Percentiles rank a stretch among this genome's conserved stretches.
Conservation (phyloP, 1,140 invertebrate genomes). For the Pseudomyrmex cubaensis region DNA sequence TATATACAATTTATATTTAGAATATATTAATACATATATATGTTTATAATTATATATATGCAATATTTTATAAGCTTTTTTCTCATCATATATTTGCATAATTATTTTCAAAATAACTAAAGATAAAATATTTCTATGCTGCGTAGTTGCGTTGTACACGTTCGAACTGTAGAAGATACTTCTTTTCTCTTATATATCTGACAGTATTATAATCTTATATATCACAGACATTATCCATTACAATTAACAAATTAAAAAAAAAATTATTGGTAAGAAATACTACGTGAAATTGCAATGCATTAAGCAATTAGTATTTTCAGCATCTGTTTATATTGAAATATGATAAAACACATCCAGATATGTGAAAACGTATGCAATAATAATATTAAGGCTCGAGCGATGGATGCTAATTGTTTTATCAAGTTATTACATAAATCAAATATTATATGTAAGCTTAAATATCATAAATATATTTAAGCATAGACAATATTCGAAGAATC, state of each 20-base stretch:
- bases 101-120: conserved; percentile 41
- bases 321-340: background rate
- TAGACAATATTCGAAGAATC: no score
- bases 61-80: conserved; percentile 11
- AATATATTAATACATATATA: no score
- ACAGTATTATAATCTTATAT: no score
- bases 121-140: background rate
- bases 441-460: background rate
- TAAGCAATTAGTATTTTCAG: conserved; percentile 7
- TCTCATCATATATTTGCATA: conserved; percentile 5
- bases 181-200: no score
- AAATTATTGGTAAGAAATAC: conserved; percentile 1
- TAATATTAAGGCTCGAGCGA: background rate
- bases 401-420: no score
- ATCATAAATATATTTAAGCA: no score
- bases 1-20: no score
- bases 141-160: no score
- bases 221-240: no score
- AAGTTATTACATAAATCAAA: background rate
- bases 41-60: no score
- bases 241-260: background rate
- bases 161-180: no score
- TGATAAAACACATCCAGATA: conserved; percentile 8
- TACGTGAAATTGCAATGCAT: background rate
- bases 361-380: background rate